These are phyloP conservation scores for Lissocephala sabroskyi DNA, from an alignment of 2,888 invertebrate species.

Conservation along the genomic window DNA sequence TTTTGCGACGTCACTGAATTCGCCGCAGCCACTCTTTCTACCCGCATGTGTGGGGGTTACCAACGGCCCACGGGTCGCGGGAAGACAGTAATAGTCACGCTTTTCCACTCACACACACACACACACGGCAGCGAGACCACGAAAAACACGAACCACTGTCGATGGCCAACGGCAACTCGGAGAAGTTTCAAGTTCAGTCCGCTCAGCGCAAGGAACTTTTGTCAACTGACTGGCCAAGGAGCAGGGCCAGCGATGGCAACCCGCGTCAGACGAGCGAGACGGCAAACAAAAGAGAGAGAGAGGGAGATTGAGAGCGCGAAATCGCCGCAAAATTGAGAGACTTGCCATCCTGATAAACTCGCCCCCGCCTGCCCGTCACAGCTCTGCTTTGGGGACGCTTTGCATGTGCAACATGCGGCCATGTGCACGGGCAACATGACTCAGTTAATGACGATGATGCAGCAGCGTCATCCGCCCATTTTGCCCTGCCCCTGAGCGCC, in stretches of 20 bases:
- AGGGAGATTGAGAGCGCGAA: constrained; percentile 13
- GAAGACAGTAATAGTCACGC: constrained; percentile 15
- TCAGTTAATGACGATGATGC: constrained; percentile 39
- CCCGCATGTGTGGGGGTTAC: constrained; percentile 16
- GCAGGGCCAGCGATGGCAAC: not conserved
- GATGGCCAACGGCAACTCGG: constrained; percentile 2
- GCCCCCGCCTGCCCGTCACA: no score
- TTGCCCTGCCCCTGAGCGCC: not conserved
- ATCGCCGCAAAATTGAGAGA: not conserved
- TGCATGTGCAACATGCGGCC: constrained; percentile 52
- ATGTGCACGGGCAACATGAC: constrained; percentile 41
- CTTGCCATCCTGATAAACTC: no score
- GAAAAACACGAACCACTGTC: no score
- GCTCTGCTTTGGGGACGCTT: constrained; percentile 12
- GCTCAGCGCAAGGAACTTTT: constrained; percentile 55
- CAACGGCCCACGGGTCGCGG: no score
- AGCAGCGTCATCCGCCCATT: not conserved
- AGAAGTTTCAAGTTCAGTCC: constrained; percentile 20
- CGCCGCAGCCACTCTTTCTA: constrained; percentile 41
- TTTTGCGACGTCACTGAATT: constrained; percentile 65
- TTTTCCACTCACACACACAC: constrained; percentile 6
- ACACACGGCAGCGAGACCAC: no score
- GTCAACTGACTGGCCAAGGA: constrained; percentile 35
- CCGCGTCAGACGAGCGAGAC: constrained; percentile 4
- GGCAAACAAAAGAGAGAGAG: constrained; percentile 8